phyloP scores from a whole-genome alignment of 1,140 invertebrate species.

The Tribolium castaneum region DNA sequence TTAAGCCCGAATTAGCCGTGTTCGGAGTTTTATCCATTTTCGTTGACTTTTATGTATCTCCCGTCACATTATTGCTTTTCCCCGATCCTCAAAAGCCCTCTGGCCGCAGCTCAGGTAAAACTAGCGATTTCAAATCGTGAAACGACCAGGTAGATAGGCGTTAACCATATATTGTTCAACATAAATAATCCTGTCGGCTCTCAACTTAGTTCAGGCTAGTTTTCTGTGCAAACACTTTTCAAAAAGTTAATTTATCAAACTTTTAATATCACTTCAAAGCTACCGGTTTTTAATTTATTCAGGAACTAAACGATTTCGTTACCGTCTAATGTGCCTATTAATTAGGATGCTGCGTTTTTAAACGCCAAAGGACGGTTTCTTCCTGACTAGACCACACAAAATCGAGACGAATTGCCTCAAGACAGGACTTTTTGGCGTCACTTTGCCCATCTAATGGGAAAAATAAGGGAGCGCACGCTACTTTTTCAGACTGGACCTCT shows the following conservation, averaged over 20 bases:
- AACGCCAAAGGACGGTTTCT: not conserved
- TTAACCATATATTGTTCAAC: constrained; percentile 45
- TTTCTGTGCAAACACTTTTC: constrained; percentile 48
- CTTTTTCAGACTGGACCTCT: not conserved
- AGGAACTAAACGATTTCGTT: constrained; percentile 10
- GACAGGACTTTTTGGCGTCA: constrained; percentile 10
- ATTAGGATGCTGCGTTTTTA: constrained; percentile 1
- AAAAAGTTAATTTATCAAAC: constrained; percentile 50
- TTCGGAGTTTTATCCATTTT: constrained; percentile 25
- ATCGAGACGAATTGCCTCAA: not conserved
- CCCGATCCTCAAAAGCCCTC: not conserved
- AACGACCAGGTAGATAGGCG: constrained; percentile 47
- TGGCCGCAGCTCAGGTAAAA: not conserved
- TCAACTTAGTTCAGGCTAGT: constrained; percentile 47
- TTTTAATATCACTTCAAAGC: constrained; percentile 45
- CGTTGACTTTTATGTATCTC: constrained; percentile 34
- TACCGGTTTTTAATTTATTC: constrained; percentile 44
- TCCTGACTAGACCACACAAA: constrained; percentile 20
- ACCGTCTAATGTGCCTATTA: not conserved
- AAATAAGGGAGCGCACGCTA: constrained; percentile 26
- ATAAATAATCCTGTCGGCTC: constrained; percentile 47
- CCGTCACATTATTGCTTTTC: constrained; percentile 31
- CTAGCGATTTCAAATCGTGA: constrained; percentile 22
- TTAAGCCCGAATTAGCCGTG: constrained; percentile 22
- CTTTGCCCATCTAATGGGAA: not conserved